These are phyloP conservation scores for Amphilophus citrinellus DNA, from an alignment of 2,113 vertebrate species.

Conservation along the genomic window DNA sequence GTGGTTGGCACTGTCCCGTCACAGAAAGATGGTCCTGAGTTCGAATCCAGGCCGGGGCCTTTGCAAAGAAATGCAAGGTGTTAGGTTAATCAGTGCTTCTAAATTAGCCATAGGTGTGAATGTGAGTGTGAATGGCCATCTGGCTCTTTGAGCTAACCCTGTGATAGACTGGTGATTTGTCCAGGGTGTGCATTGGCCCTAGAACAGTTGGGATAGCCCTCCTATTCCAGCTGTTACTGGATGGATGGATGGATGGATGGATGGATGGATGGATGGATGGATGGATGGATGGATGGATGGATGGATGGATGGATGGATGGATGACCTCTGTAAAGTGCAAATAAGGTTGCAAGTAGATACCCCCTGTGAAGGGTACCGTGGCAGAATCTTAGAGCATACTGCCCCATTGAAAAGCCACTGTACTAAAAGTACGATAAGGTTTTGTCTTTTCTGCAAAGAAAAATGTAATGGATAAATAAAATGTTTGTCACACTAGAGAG, in stretches of 20 bases:
- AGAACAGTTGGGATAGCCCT: neutral
- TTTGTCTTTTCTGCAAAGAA: neutral
- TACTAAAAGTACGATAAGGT: neutral
- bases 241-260: neutral
- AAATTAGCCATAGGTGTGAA: neutral
- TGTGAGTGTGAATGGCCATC: neutral
- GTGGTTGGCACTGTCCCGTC: neutral
- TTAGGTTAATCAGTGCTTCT: neutral
- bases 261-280: neutral
- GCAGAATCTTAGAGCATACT: neutral
- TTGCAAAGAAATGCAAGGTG: neutral
- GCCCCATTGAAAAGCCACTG: fast-evolving
- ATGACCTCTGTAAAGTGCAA: neutral
- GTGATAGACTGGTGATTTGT: neutral
- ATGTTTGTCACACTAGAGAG: neutral
- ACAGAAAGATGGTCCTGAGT: neutral
- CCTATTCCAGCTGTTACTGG: too few species aligned
- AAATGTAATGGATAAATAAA: neutral
- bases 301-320: neutral
- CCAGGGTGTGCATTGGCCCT: neutral
- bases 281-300: too few species aligned
- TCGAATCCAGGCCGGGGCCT: neutral
- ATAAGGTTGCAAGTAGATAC: neutral
- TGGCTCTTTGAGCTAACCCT: neutral
- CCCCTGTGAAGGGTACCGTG: neutral